phyloP scores from a whole-genome alignment of 2,888 invertebrate genomes.

The Campaea margaritaria region DNA sequence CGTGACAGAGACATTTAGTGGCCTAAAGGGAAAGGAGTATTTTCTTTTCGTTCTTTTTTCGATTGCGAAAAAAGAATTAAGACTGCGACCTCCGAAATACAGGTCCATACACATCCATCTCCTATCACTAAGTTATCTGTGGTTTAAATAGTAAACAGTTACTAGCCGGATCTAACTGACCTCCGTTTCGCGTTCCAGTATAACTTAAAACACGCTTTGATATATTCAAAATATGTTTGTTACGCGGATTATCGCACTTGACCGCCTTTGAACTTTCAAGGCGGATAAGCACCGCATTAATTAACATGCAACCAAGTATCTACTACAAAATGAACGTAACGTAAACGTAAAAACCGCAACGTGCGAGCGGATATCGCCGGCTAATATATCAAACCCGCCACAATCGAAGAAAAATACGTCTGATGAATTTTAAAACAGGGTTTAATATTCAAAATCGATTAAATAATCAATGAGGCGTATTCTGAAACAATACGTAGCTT shows the following conservation, averaged over 20 bases:
- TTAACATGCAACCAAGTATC: conserved; percentile 29
- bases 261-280: conserved; percentile 28
- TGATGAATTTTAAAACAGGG: conserved; percentile 42
- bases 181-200: too few species aligned
- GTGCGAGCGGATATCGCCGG: conserved; percentile 32
- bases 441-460: conserved; percentile 48
- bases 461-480: conserved; percentile 49
- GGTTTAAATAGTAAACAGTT: too few species aligned
- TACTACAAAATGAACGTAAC: conserved; percentile 16
- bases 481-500: conserved; percentile 44
- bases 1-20: too few species aligned
- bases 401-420: conserved; percentile 42
- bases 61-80: too few species aligned
- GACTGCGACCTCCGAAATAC: too few species aligned
- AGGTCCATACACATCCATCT: too few species aligned
- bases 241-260: conserved; percentile 22
- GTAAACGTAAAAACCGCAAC: conserved; percentile 32
- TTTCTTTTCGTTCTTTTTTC: too few species aligned
- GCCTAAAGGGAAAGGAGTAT: too few species aligned
- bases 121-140: too few species aligned
- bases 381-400: conserved; percentile 39
- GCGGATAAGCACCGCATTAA: conserved; percentile 30
- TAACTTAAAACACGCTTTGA: too few species aligned
- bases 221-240: conserved; percentile 7
- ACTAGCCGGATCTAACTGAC: too few species aligned